Base-by-base conservation (phyloP, 1,140 invertebrate species). In the Papilio polytes region DNA sequence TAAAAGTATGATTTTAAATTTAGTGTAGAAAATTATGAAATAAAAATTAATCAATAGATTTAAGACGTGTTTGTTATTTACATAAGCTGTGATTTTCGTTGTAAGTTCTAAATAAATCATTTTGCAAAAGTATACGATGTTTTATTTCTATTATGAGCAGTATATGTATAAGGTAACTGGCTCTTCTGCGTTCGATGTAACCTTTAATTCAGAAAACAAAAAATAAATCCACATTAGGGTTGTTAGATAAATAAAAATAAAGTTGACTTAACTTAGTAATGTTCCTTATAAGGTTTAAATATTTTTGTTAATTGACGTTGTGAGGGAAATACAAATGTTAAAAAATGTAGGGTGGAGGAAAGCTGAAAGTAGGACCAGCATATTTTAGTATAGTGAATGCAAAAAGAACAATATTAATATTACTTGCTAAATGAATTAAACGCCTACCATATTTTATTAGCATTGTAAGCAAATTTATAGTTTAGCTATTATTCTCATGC, bases 51-150 rank as follows among this genome's bases (percentile, higher is more conserved):
- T 15, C 22, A 31, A 31, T 66, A 66, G 63, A 26, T 63, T 63
- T 63, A 63, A 63, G 59, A 31, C 74, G 7, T 76, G 26, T 76
- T 22, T 76, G 46, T 74, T 46, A 74, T 22, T 74, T 51, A 20
- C n/a, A 6, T 74, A 76, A 76, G 74, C 74, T 76, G 74, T 76
- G 74, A 76, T 76, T 76, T 74, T 76, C 53, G 26, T 76, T 76
- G 10, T 76, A 76, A 53, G 74, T 76, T 76, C 3, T 31, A 76
- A 76, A 51, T 76, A 76, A 76, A 76, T 76, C 15, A 51, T 26
- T 76, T n/a, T 31, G 74, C 74, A 76, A 70, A 31, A 70, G 12
- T 70, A 70, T 1, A 70, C 22, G 6, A 26, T 63, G 0, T 63
- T 63, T 63, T 51, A 51, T 51, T 51, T 26, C 3, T 2, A 63